Evolutionary conservation across 2,797 vertebrate species (phyloP).

Genomic region (Poeciliopsis gracilis): DNA sequence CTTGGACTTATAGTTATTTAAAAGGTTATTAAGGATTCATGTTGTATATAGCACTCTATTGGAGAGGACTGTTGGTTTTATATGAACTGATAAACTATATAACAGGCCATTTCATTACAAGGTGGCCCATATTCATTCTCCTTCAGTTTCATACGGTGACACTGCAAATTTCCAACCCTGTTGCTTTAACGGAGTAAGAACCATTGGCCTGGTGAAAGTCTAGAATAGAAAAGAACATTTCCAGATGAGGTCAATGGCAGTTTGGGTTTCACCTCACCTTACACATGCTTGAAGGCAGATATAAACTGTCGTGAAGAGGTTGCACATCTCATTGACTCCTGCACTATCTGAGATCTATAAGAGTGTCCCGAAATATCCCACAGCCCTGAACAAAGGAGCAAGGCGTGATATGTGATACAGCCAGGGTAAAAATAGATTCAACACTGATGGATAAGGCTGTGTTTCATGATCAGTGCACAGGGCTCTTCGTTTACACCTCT

Average conservation of each 20-base stretch:
- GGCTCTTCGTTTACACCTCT: slow-evolving; percentile 60
- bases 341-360: slow-evolving; percentile 45
- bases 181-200: background rate
- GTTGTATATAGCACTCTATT: background rate
- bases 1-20: background rate
- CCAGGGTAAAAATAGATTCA: slow-evolving; percentile 79
- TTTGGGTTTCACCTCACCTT: slow-evolving; percentile 24
- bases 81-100: background rate
- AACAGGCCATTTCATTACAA: background rate
- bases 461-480: slow-evolving; percentile 53
- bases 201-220: slow-evolving; percentile 56
- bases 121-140: background rate
- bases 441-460: slow-evolving; percentile 67
- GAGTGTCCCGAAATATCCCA: slow-evolving; percentile 68
- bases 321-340: slow-evolving; percentile 43
- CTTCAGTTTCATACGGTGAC: background rate
- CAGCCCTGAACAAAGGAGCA: slow-evolving; percentile 56
- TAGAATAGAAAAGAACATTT: slow-evolving; percentile 41
- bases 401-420: slow-evolving; percentile 72
- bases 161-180: background rate
- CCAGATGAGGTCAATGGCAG: slow-evolving; percentile 34
- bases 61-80: background rate
- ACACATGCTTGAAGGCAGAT: slow-evolving; percentile 8
- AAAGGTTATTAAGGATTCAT: background rate
- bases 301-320: slow-evolving; percentile 41